Conservation (phyloP, 2,113 vertebrate genomes). For the Aythya baeri region DNA sequence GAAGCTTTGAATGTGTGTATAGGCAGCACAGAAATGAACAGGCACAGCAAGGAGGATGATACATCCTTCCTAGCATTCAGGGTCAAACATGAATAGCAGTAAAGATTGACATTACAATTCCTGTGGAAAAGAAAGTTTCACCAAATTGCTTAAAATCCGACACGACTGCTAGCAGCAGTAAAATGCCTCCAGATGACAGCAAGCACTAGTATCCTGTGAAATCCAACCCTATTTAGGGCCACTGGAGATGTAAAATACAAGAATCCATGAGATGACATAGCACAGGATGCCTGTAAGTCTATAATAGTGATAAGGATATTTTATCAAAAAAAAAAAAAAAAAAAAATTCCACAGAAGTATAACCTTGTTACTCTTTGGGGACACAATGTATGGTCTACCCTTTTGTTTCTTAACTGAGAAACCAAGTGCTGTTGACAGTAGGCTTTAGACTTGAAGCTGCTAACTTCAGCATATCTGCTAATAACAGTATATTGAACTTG, state of each 20-base stretch:
- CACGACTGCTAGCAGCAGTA: not conserved
- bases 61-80: not conserved
- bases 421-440: not conserved
- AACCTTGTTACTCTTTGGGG: not conserved
- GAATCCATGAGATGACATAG: not conserved
- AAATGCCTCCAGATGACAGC: not conserved
- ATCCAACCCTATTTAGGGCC: not conserved
- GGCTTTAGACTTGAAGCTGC: not conserved
- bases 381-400: not conserved
- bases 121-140: slow-evolving; percentile 18
- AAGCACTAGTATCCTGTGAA: not conserved
- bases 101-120: not conserved
- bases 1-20: not conserved
- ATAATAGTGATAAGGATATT: not conserved
- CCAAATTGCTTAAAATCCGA: not conserved
- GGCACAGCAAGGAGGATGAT: not conserved
- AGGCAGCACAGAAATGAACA: not conserved
- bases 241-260: not conserved
- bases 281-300: not conserved
- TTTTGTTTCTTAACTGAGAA: slow-evolving; percentile 15
- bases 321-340: not conserved
- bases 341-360: not conserved
- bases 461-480: not conserved
- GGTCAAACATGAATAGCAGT: not conserved
- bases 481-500: not conserved